phyloP scores from a whole-genome alignment of 2,797 vertebrate genomes.

The Sebastes ruberrimus region DNA sequence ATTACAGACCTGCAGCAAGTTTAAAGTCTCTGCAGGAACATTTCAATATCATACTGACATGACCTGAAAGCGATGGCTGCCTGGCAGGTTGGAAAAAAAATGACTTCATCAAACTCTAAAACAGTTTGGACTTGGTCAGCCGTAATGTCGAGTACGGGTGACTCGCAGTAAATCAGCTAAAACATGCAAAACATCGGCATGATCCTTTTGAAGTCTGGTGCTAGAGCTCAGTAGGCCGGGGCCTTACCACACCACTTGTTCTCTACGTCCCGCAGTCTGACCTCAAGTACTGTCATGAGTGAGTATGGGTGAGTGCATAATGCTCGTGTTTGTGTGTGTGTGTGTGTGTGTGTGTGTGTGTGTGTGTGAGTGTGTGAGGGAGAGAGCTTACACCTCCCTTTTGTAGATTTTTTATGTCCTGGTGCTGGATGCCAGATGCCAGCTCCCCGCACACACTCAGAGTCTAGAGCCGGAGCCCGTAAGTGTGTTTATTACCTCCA shows the following conservation, averaged over 20 bases:
- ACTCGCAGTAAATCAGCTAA: slow-evolving; percentile 39
- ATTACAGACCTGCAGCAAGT: neutral
- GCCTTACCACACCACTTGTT: slow-evolving; percentile 22
- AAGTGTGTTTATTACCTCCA: slow-evolving; percentile 74
- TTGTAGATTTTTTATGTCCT: slow-evolving; percentile 62
- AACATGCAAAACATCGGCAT: slow-evolving; percentile 29
- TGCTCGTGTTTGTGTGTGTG: neutral
- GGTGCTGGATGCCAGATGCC: slow-evolving; percentile 73
- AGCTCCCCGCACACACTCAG: slow-evolving; percentile 50
- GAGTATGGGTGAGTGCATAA: slow-evolving; percentile 6
- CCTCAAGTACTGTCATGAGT: slow-evolving; percentile 33
- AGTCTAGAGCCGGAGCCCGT: slow-evolving; percentile 49
- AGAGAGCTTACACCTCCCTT: slow-evolving; percentile 47
- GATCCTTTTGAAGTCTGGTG: slow-evolving; percentile 39
- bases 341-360: slow-evolving; percentile 2
- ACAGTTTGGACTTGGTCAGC: slow-evolving; percentile 5
- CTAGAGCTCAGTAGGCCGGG: neutral
- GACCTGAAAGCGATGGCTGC: neutral
- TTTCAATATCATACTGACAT: neutral
- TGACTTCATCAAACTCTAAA: slow-evolving; percentile 13
- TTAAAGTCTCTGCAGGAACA: neutral
- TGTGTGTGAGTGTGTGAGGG: neutral
- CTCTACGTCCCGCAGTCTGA: slow-evolving; percentile 32
- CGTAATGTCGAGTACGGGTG: slow-evolving; percentile 30
- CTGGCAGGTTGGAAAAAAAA: slow-evolving; percentile 5